Base-by-base conservation (phyloP, 92 coral and sea anemone species). In the Nematostella vectensis region DNA sequence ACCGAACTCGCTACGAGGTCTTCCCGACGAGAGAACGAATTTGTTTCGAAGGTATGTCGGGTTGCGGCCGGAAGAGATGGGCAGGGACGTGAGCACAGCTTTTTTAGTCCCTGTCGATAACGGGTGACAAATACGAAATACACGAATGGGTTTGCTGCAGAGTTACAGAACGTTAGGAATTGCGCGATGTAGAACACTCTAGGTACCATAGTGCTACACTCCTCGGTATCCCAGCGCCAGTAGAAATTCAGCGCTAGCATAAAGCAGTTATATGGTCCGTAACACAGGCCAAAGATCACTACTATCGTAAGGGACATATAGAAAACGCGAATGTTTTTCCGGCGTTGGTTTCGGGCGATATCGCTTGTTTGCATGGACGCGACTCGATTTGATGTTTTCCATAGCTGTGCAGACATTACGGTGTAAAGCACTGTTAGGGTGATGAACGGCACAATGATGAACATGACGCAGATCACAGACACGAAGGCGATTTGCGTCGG, bases 101-200 rank as follows among this genome's bases (percentile, higher is more conserved):
- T 63, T 52, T 18, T 51, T 0, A 63, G 45, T 23, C 70, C 70
- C 52, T 63, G 70, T 8, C 70, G 57, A 31, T 31, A 40, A 0
- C 43, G 33, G 6, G 25, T 52, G 24, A 63, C 23, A 53, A 63
- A 63, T 17, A 31, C 29, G 51, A 63, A 63, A 21, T 63, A 63
- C 10, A 63, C 30, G 45, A 59, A 51, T 24, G 70, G 70, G 38
- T 63, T 50, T 17, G 39, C 37, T 6, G 61, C 70, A 4, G 70
- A 22, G 29, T 63, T 63, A 2, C 18, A 3, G 42, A 48, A 63
- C 0, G 59, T 45, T 10, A 63, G 60, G 36, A 51, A 63, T 17
- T 52, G 70, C 20, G 43, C 70, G 12, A 54, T 31, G 2, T 50
- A 37, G 4, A 39, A 31, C 4, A 23, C 50, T 31, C 25, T 57